Evolutionary conservation across 2,888 invertebrate genomes (phyloP), one percentile per base, ranked within the genome.

Genomic region (Plemyria rubiginata): DNA sequence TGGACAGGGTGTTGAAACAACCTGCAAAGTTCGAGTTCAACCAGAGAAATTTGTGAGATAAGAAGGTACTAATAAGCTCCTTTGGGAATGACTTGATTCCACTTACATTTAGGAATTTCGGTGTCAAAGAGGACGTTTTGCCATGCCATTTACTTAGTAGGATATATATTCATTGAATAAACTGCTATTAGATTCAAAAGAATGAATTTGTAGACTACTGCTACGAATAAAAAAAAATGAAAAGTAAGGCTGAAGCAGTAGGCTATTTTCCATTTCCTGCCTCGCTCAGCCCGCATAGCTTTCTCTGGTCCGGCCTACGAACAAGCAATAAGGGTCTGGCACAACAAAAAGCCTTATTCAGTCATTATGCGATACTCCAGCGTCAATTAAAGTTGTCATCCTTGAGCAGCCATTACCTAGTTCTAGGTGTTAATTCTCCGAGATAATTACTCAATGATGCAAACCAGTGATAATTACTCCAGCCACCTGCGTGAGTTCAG

Each of bases 381-480:
- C 54, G 55, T n/a, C 54, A 59, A 52, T 64, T 58, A 54, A 51
- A 60, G 52, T 56, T 15, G 55, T 53, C 43, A 60, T 16, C 60
- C 60, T 65, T 60, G 64, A 56, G 56, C 52, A 41, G 46, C 59
- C 53, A 60, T 45, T 45, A 62, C 29, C 54, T 51, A 36, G 48
- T 46, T 28, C 41, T 52, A 60, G 55, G 60, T 56, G 63, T 53
- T 64, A 60, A 64, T 60, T 55, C 13, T 49, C 38, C 22, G 13
- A 64, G 63, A 64, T 60, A 56, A 64, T 60, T 65, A 38, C 60
- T 56, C 51, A 54, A 59, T 63, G 43, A 54, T 62, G 54, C 54
- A 56, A 65, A 50, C 54, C 45, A 50, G 45, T 48, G 43, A 36
- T 54, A 43, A 54, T 54, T 43, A 38, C 36, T 12, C 3, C 54